These are phyloP conservation scores for Diabrotica balteata DNA, from an alignment of 2,888 invertebrate species.

Conservation along the genomic window DNA sequence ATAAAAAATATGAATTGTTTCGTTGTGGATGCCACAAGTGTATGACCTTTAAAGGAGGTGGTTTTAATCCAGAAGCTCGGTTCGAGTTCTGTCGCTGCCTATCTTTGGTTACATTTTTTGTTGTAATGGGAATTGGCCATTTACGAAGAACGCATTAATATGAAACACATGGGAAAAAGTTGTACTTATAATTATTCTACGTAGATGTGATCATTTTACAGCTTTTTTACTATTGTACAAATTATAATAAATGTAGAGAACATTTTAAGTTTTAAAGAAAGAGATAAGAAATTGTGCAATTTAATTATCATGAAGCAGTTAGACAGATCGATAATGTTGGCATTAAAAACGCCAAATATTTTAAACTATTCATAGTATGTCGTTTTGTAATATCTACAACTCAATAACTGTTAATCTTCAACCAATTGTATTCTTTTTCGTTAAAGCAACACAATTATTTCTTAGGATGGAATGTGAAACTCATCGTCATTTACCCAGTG, in stretches of 20 bases:
- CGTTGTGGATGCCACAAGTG: conserved; percentile 3
- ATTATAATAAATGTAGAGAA: neutral
- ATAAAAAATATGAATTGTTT: conserved; percentile 22
- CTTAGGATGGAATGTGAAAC: conserved; percentile 23
- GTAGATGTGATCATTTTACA: too few species aligned
- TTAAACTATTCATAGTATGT: too few species aligned
- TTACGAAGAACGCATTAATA: conserved; percentile 19
- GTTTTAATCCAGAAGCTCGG: conserved; percentile 15
- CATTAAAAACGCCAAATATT: neutral
- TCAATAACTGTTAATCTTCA: too few species aligned
- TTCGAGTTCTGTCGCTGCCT: conserved; percentile 11
- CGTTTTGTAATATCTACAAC: too few species aligned
- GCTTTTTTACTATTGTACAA: too few species aligned
- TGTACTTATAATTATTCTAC: too few species aligned
- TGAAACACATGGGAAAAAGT: conserved; percentile 1
- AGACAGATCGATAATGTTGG: too few species aligned
- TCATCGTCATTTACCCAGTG: conserved; percentile 32
- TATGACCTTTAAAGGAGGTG: conserved; percentile 22
- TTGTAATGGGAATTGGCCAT: conserved; percentile 14
- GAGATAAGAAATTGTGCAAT: too few species aligned
- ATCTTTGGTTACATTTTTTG: conserved; percentile 16
- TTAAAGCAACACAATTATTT: conserved; percentile 1
- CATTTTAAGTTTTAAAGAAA: too few species aligned
- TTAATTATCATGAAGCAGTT: too few species aligned
- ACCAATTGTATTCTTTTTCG: conserved; percentile 2